Conservation (phyloP, 2,888 invertebrate genomes). For the Calliphora vomitoria region DNA sequence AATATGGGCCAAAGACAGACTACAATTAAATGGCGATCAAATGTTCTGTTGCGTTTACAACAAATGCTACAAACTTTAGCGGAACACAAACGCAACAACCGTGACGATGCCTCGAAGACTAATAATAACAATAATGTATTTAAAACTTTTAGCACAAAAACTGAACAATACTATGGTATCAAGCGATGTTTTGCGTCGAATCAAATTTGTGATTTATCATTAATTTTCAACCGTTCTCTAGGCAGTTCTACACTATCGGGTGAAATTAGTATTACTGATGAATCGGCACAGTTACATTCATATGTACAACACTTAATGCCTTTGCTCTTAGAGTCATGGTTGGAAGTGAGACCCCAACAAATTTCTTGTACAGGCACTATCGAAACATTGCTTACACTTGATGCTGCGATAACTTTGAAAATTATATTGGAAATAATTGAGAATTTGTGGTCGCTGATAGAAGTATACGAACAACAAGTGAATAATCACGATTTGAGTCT, state of each 20-base stretch:
- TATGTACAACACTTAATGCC: constrained; percentile 90
- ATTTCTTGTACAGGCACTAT: constrained; percentile 77
- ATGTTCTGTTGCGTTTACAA: constrained; percentile 90
- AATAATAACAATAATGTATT: constrained; percentile 12
- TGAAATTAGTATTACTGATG: constrained; percentile 32
- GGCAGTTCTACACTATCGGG: constrained; percentile 77
- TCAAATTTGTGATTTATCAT: constrained; percentile 84
- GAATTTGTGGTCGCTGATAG: constrained; percentile 86
- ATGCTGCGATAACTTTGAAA: constrained; percentile 88
- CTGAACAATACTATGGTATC: constrained; percentile 56
- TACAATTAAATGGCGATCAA: constrained; percentile 91
- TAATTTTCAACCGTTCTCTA: constrained; percentile 84
- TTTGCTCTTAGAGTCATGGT: constrained; percentile 92
- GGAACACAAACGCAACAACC: constrained; percentile 71
- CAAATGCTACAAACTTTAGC: constrained; percentile 85
- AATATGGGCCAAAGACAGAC: constrained; percentile 90
- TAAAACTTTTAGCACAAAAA: constrained; percentile 51
- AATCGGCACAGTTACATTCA: constrained; percentile 84
- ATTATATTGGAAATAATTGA: constrained; percentile 88
- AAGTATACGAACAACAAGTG: constrained; percentile 79
- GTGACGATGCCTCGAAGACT: neutral
- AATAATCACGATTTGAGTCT: constrained; percentile 84
- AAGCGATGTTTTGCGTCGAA: constrained; percentile 77
- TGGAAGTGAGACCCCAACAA: constrained; percentile 89
- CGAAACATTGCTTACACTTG: constrained; percentile 85